Conservation (phyloP, 2,797 vertebrate species). For the Hephaestus fuliginosus region DNA sequence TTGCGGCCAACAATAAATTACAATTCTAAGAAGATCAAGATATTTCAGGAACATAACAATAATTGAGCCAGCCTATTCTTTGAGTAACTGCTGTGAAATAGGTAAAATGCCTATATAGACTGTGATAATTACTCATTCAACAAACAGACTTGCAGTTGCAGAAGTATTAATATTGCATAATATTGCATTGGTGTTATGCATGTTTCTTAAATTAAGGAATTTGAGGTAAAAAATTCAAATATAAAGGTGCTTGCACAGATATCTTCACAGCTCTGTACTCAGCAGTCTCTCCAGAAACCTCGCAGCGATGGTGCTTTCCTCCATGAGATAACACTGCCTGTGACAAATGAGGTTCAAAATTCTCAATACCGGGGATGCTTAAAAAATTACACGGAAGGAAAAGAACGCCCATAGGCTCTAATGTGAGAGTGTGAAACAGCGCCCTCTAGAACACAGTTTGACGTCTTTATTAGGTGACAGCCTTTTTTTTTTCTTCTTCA, state of each 20-base stretch:
- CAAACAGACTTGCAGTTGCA: not conserved
- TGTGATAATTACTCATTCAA: not conserved
- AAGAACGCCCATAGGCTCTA: slow-evolving; percentile 13
- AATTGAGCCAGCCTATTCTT: not conserved
- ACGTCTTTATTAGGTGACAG: slow-evolving; percentile 59
- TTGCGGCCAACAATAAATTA: not conserved
- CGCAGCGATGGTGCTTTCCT: slow-evolving; percentile 3
- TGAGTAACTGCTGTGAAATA: not conserved
- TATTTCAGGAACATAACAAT: not conserved
- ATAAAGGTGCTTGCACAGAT: not conserved
- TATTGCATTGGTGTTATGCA: not conserved
- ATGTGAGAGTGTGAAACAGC: slow-evolving; percentile 40
- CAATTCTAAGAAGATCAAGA: not conserved
- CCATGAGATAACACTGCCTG: slow-evolving; percentile 21
- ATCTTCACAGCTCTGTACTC: slow-evolving; percentile 10
- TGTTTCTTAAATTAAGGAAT: not conserved
- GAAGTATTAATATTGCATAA: not conserved
- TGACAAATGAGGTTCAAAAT: slow-evolving; percentile 46
- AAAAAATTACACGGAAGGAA: slow-evolving; percentile 8
- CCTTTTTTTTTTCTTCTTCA: not conserved
- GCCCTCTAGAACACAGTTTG: slow-evolving; percentile 45
- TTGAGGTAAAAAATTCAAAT: not conserved
- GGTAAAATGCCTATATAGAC: not conserved
- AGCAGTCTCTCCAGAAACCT: slow-evolving; percentile 16
- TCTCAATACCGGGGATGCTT: slow-evolving; percentile 17